Evolutionary conservation across 2,797 vertebrate genomes (phyloP).

Genomic region (Denticeps clupeoides): DNA sequence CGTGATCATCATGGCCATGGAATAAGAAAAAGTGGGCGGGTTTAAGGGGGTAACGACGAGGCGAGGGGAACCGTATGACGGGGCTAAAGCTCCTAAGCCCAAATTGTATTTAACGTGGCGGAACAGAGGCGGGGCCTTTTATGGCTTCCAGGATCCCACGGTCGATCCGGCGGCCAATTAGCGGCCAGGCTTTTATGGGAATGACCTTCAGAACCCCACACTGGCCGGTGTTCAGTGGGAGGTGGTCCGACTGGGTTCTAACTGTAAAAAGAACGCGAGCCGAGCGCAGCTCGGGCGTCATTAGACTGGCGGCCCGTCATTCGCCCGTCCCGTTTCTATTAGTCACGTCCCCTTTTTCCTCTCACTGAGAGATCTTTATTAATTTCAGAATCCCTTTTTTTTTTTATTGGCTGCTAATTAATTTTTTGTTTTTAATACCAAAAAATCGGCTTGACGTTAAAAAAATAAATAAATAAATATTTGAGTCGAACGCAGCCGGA

Average conservation of each 20-base stretch:
- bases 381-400: too few species aligned
- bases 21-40: conserved; percentile 33
- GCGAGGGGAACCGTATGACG: conserved; percentile 38
- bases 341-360: too few species aligned
- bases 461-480: too few species aligned
- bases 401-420: too few species aligned
- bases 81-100: conserved; percentile 33
- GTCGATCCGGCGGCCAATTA: conserved; percentile 51
- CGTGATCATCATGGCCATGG: conserved; percentile 46
- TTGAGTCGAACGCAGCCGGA: too few species aligned
- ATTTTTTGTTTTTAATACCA: too few species aligned
- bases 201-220: conserved; percentile 50
- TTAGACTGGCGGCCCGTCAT: too few species aligned
- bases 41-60: too few species aligned
- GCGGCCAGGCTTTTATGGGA: conserved; percentile 53
- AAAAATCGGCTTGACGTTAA: too few species aligned
- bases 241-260: conserved; percentile 27
- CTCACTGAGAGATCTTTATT: too few species aligned
- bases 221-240: conserved; percentile 17
- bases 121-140: conserved; percentile 40
- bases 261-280: conserved; percentile 23
- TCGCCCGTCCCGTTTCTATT: too few species aligned
- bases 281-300: conserved; percentile 39
- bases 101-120: conserved; percentile 48
- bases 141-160: conserved; percentile 11